phyloP scores from a whole-genome alignment of 2,797 vertebrate genomes.

The Glossophaga mutica region DNA sequence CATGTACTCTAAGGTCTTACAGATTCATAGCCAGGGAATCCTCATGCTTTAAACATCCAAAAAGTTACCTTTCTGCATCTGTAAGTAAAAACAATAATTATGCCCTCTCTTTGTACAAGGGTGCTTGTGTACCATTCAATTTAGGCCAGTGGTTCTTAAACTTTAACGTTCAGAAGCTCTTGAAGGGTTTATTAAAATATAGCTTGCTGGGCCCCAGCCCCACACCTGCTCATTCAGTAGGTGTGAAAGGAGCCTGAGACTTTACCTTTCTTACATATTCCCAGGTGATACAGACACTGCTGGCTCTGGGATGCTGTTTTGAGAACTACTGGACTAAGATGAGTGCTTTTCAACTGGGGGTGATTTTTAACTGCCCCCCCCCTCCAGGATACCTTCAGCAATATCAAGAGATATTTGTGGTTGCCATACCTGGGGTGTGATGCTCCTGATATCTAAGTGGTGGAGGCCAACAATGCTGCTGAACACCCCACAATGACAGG shows the following conservation, averaged over 20 bases:
- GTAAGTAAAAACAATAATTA: constrained; percentile 24
- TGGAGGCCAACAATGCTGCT: not conserved
- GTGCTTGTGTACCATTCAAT: not conserved
- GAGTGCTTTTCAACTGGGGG: not conserved
- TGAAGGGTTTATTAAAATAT: not conserved
- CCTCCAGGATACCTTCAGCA: not conserved
- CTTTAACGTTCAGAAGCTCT: not conserved
- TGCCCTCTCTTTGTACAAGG: not conserved
- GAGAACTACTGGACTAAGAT: not conserved
- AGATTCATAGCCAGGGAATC: not conserved
- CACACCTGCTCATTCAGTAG: not conserved
- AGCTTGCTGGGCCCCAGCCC: not conserved
- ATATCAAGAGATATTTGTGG: not conserved
- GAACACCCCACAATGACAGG: not conserved
- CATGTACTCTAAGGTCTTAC: not conserved
- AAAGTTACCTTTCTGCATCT: not conserved
- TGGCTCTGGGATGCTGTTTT: not conserved
- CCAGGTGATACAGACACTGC: not conserved
- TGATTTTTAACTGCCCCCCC: not conserved
- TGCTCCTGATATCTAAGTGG: not conserved
- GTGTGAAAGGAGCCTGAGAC: not conserved
- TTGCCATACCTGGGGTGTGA: not conserved
- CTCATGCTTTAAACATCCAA: not conserved
- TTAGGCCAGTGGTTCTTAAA: not conserved
- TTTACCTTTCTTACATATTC: not conserved